phyloP scores from a whole-genome alignment of 2,888 invertebrate genomes.

The Norana najaformis region DNA sequence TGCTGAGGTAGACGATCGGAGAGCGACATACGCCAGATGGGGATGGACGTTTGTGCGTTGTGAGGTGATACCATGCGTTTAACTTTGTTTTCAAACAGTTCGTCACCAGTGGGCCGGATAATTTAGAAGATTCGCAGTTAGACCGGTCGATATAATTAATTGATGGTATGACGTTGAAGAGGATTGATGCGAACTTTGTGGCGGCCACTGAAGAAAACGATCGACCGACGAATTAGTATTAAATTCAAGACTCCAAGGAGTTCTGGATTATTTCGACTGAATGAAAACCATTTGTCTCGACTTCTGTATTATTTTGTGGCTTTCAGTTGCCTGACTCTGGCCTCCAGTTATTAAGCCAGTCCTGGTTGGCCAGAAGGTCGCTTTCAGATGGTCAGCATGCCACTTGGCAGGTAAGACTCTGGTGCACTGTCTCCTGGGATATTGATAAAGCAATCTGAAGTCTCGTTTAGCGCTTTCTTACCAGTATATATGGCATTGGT shows the following conservation, averaged over 20 bases:
- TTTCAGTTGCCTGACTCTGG: not conserved
- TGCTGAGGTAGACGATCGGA: not conserved
- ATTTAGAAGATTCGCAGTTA: not conserved
- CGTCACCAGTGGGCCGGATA: not conserved
- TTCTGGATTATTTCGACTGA: constrained; percentile 13
- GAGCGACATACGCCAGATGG: constrained; percentile 1
- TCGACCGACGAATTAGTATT: not conserved
- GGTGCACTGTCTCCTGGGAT: too few relatives aligned
- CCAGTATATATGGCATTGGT: not conserved
- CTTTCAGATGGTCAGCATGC: not conserved
- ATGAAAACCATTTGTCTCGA: not conserved
- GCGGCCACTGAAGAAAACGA: not conserved
- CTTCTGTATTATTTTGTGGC: not conserved
- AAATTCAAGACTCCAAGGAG: not conserved
- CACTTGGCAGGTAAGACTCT: not conserved
- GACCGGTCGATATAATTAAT: not conserved
- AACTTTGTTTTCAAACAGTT: constrained; percentile 7
- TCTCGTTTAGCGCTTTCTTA: not conserved
- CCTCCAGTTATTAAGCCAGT: not conserved
- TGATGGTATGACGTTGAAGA: not conserved
- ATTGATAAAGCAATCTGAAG: not conserved
- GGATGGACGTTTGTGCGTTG: not conserved
- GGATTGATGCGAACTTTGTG: constrained; percentile 13
- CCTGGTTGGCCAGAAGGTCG: not conserved
- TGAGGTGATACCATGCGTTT: not conserved